Conservation (phyloP, 92 coral and sea anemone species). For the Siderastrea radians region DNA sequence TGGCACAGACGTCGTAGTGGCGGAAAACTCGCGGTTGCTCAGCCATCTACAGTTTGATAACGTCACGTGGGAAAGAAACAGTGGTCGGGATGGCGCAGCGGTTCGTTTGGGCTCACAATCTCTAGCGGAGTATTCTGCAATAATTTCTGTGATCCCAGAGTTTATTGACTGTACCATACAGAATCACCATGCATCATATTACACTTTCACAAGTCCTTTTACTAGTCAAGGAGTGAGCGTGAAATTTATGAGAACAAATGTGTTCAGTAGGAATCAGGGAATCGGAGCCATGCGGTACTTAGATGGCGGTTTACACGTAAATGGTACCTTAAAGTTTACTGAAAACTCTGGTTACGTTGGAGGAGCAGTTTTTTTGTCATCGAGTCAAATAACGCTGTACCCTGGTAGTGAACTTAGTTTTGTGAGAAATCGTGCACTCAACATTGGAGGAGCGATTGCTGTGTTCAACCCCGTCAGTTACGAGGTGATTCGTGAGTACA, state of each 20-base stretch:
- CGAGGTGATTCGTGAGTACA: constrained; percentile 76
- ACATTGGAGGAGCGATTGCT: constrained; percentile 85
- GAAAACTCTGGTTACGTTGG: constrained; percentile 79
- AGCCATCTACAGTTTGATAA: constrained; percentile 65
- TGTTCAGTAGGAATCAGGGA: constrained; percentile 70
- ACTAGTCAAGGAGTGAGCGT: constrained; percentile 79
- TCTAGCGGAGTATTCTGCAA: constrained; percentile 72
- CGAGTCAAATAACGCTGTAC: constrained; percentile 84
- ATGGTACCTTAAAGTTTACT: constrained; percentile 71
- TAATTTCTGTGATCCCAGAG: constrained; percentile 64
- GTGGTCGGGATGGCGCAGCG: constrained; percentile 77
- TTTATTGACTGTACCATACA: constrained; percentile 79
- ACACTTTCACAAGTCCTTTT: constrained; percentile 78
- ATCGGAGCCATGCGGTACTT: constrained; percentile 81
- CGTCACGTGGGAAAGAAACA: constrained; percentile 51
- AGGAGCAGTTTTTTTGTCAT: constrained; percentile 77
- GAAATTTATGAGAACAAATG: constrained; percentile 74
- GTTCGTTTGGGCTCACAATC: constrained; percentile 75
- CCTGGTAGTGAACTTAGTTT: constrained; percentile 84
- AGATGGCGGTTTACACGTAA: constrained; percentile 70
- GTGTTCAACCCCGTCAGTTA: constrained; percentile 68
- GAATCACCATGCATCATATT: constrained; percentile 50
- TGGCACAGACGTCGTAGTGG: constrained; percentile 66
- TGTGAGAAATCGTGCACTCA: constrained; percentile 64
- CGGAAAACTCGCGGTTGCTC: constrained; percentile 37